These are phyloP conservation scores for Desmophyllum pertusum DNA, from an alignment of 92 coral and sea anemone species.

Conservation along the genomic window DNA sequence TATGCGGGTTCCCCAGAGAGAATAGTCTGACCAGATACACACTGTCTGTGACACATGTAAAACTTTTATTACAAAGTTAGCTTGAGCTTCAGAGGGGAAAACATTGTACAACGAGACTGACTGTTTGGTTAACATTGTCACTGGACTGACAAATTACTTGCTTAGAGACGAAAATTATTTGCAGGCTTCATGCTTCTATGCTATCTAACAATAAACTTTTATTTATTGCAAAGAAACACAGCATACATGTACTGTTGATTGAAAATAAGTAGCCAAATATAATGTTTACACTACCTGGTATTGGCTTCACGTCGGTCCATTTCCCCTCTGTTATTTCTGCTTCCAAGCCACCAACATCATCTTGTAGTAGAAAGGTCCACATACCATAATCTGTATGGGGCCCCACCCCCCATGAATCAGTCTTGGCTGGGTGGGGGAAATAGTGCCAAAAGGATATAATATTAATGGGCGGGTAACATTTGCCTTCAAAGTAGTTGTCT, in stretches of 20 bases:
- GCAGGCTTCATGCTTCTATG: no score
- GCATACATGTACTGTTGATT: neutral
- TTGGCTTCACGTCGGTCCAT: slow-evolving; percentile 68
- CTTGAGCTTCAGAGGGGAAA: no score
- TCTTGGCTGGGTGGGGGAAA: slow-evolving; percentile 51
- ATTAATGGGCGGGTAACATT: slow-evolving; percentile 50
- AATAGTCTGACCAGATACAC: no score
- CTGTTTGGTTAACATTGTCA: no score
- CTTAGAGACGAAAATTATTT: no score
- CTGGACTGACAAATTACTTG: no score
- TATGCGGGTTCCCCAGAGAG: no score
- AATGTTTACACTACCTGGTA: slow-evolving; percentile 47
- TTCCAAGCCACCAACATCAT: slow-evolving; percentile 81
- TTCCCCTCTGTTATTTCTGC: slow-evolving; percentile 55
- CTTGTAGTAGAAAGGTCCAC: slow-evolving; percentile 66
- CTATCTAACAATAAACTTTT: no score
- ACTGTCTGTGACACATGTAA: no score
- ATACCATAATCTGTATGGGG: slow-evolving; percentile 79
- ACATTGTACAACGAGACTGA: no score
- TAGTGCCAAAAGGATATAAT: slow-evolving; percentile 69
- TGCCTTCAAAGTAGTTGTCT: neutral
- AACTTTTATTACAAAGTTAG: no score
- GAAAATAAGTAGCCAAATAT: neutral
- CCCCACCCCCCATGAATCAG: slow-evolving; percentile 74
- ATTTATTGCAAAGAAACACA: no score